Evolutionary conservation across 1,140 invertebrate species (phyloP), one percentile per base, ranked within the genome.

Genomic region (Lepidurus apus): DNA sequence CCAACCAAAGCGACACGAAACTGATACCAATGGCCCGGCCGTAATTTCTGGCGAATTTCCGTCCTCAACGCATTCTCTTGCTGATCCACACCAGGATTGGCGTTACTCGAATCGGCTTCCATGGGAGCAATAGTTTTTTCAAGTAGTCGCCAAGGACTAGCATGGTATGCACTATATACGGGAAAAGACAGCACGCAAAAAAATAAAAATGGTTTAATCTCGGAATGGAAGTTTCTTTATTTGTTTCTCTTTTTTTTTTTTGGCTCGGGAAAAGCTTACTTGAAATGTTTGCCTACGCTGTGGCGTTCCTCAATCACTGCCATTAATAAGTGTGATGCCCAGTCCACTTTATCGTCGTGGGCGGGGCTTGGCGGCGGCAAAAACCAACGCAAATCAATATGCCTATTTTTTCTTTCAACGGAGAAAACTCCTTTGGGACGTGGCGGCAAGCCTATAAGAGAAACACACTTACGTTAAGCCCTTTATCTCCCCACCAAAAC

Each of bases 1-100:
- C 90, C 92, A 0, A 93, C 88, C 1, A 91, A 90, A 0, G 91
- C 91, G 2, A 93, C 90, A 42, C 92, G 87, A 82, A 93, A 91
- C 82, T 92, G 89, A 83, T 93, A 93, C 91, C 91, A 93, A 21
- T 89, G 88, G 21, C 91, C 92, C 0, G 90, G 90, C 81, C 89
- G 89, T 74, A 92, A 65, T 65, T 65, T 65, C 17, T 21, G 53
- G 53, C 21, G 53, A 65, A 65, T 21, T 17, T n/a, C 17, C 17
- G 9, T 65, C 53, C 21, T 65, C 21, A 65, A 17, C 13, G 53
- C 53, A 17, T 17, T 65, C 53, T 65, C 53, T 65, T 7, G 17
- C 53, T 65, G n/a, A 21, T 65, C 53, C 53, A 65, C 7, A 65
- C 53, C 53, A 21, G 53, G 53, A 17, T 65, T 65, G 53, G 21